A percentile compares a stretch with the other conserved stretches of the same genome.
These are phyloP conservation scores for Lasioglossum albipes DNA, from an alignment of 1,140 invertebrate species.

Conservation along the genomic window DNA sequence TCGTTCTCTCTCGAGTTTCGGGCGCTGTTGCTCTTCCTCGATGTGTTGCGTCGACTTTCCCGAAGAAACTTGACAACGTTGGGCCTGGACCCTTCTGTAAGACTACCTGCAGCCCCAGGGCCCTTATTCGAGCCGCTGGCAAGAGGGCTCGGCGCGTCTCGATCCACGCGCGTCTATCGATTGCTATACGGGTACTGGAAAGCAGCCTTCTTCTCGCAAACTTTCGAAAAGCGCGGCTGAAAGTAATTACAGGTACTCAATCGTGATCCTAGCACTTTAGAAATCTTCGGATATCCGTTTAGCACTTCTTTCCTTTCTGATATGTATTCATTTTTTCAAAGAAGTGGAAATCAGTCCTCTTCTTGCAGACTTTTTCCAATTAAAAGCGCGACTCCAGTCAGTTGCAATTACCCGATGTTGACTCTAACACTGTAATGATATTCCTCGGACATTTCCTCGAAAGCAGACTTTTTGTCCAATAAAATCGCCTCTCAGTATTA, in stretches of 20 bases:
- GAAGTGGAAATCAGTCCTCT: neutral
- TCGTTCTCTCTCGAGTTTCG: neutral
- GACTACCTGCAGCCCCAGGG: slow-evolving; percentile 28
- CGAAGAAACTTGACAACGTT: slow-evolving; percentile 40
- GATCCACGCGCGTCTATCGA: neutral
- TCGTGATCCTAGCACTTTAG: too few relatives aligned
- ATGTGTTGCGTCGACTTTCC: neutral
- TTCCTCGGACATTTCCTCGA: too few relatives aligned
- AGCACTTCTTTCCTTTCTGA: too few relatives aligned
- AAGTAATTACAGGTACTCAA: too few relatives aligned
- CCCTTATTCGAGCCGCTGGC: slow-evolving; percentile 29
- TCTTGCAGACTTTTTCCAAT: neutral
- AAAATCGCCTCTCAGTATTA: too few relatives aligned
- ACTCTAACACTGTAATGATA: too few relatives aligned
- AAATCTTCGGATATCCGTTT: too few relatives aligned
- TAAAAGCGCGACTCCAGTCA: neutral
- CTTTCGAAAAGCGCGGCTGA: neutral
- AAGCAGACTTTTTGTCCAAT: too few relatives aligned
- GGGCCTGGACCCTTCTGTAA: slow-evolving; percentile 30
- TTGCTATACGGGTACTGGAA: neutral
- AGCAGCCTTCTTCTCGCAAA: neutral
- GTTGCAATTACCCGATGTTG: too few relatives aligned
- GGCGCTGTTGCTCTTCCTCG: slow-evolving; percentile 23
- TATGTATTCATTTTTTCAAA: too few relatives aligned
- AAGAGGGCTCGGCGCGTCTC: neutral